These are phyloP conservation scores for Daubentonia madagascariensis DNA, from an alignment of 2,113 vertebrate genomes.

Conservation along the genomic window DNA sequence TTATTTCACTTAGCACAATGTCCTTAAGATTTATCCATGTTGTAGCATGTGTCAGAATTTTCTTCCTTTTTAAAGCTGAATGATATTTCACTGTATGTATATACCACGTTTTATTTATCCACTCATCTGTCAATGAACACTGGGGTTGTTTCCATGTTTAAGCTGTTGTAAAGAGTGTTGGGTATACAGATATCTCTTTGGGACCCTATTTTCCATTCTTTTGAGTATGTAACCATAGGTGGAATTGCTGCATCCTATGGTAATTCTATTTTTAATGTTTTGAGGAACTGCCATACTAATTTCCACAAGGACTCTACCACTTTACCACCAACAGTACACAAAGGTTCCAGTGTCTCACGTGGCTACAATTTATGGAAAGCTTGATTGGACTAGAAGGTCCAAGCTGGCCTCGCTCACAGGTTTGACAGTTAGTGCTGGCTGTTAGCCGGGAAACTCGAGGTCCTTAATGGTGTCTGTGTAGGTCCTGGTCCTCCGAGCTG, in stretches of 20 bases:
- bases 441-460: accelerated
- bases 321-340: background rate
- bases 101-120: background rate
- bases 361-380: background rate
- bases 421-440: background rate
- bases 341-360: background rate
- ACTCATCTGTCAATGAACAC: background rate
- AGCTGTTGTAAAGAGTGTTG: background rate
- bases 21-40: background rate
- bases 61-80: background rate
- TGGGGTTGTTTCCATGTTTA: background rate
- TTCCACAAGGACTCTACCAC: background rate
- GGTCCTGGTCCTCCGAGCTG: background rate
- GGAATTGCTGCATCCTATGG: background rate
- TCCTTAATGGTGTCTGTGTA: accelerated
- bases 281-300: too few species aligned
- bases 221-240: background rate
- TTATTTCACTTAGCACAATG: background rate
- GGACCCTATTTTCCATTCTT: background rate
- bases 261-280: background rate
- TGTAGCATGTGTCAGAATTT: background rate
- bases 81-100: background rate
- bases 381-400: too few species aligned
- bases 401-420: background rate
- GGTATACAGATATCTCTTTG: background rate